A percentile compares a stretch with the other conserved stretches of the same genome.
phyloP scores from a whole-genome alignment of 2,888 invertebrate species.

The Lepidonotus clava region DNA sequence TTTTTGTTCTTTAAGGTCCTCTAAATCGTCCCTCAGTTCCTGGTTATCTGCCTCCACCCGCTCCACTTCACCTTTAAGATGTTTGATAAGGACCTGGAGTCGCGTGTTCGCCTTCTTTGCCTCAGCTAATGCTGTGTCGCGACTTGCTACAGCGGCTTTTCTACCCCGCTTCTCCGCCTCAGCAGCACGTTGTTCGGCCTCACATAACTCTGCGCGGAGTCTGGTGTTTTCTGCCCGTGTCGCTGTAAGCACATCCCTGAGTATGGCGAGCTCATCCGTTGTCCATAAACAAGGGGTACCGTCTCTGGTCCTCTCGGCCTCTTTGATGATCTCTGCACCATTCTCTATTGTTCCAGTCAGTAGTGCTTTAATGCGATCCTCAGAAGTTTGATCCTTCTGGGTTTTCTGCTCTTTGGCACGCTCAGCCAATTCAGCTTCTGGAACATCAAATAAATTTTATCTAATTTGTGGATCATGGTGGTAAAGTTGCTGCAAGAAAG shows the following conservation, averaged over 20 bases:
- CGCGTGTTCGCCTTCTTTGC: slow-evolving; percentile 72
- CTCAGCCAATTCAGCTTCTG: neutral
- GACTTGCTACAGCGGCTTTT: slow-evolving; percentile 65
- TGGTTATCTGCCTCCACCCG: slow-evolving; percentile 68
- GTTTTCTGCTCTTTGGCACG: neutral
- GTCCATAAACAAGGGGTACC: slow-evolving; percentile 75
- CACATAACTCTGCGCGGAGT: slow-evolving; percentile 68
- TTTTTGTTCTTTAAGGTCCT: slow-evolving; percentile 70
- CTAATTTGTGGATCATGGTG: too few relatives aligned
- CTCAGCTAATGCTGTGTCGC: slow-evolving; percentile 66
- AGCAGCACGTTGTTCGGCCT: slow-evolving; percentile 67
- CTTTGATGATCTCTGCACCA: too few relatives aligned
- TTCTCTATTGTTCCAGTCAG: too few relatives aligned
- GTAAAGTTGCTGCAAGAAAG: too few relatives aligned
- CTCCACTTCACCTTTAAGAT: slow-evolving; percentile 69
- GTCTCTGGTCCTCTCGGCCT: slow-evolving; percentile 4
- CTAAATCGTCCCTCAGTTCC: slow-evolving; percentile 72
- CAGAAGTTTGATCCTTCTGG: neutral
- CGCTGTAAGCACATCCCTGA: slow-evolving; percentile 72
- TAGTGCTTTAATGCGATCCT: too few relatives aligned
- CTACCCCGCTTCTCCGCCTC: slow-evolving; percentile 66
- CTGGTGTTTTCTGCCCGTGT: slow-evolving; percentile 71
- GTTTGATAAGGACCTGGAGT: slow-evolving; percentile 72
- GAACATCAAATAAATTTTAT: neutral
- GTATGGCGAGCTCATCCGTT: slow-evolving; percentile 70